A percentile compares a stretch with the other conserved stretches of the same genome.
phyloP scores from a whole-genome alignment of 2,888 invertebrate genomes.

The Ephialtes manifestator region DNA sequence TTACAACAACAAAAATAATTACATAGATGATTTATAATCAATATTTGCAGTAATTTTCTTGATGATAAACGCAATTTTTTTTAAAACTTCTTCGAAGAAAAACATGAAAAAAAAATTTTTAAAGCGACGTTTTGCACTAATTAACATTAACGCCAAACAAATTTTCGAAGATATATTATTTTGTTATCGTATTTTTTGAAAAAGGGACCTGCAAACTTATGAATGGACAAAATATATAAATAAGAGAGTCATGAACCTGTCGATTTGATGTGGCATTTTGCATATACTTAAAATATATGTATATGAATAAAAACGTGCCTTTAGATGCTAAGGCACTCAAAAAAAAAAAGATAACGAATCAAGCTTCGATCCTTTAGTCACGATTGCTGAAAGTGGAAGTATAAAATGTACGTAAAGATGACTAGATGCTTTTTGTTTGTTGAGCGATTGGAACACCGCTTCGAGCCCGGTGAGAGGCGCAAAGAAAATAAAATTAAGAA shows the following conservation, averaged over 20 bases:
- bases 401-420: constrained; percentile 58
- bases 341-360: constrained; percentile 24
- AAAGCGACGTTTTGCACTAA: too few relatives aligned
- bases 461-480: constrained; percentile 5
- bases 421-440: constrained; percentile 52
- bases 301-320: constrained; percentile 44
- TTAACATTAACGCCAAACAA: too few relatives aligned
- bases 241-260: neutral
- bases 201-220: too few relatives aligned
- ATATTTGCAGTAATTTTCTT: too few relatives aligned
- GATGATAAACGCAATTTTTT: too few relatives aligned
- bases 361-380: constrained; percentile 1
- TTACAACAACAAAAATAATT: too few relatives aligned
- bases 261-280: too few relatives aligned
- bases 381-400: constrained; percentile 43
- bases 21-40: too few relatives aligned
- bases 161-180: too few relatives aligned
- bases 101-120: too few relatives aligned
- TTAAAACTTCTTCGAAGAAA: too few relatives aligned
- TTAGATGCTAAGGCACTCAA: constrained; percentile 5
- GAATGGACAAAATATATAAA: neutral
- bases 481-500: constrained; percentile 25
- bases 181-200: too few relatives aligned
- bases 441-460: neutral
- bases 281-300: constrained; percentile 1